phyloP scores from a whole-genome alignment of 37 sponge, comb jelly and placozoan genomes.

The Aphrocallistes beatrix region DNA sequence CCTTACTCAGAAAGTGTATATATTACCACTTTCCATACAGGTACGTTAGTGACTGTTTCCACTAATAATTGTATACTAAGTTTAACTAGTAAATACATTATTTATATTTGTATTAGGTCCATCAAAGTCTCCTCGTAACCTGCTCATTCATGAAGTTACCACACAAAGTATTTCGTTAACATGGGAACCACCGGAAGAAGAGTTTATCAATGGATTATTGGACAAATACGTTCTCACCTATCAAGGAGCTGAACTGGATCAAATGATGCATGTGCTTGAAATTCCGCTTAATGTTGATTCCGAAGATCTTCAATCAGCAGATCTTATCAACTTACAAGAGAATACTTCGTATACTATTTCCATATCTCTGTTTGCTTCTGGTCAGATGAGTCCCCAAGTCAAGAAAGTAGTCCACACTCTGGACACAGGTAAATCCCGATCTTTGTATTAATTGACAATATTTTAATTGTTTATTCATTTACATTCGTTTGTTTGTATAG shows the following conservation, averaged over 20 bases:
- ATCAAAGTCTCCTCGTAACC: not conserved
- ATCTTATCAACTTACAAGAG: not conserved
- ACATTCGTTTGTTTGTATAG: not conserved
- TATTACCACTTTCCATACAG: not conserved
- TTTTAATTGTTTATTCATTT: not conserved
- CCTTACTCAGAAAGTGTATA: not conserved
- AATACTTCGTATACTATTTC: not conserved
- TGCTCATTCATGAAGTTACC: not conserved
- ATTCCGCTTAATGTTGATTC: not conserved
- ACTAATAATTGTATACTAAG: not conserved
- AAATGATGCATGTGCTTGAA: conserved; percentile 5
- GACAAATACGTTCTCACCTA: conserved; percentile 1
- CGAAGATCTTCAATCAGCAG: not conserved
- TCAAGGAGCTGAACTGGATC: not conserved
- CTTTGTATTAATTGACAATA: not conserved
- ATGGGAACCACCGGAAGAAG: not conserved
- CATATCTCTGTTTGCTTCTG: not conserved
- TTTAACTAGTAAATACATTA: not conserved
- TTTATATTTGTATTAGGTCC: not conserved
- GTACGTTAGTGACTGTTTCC: too few species aligned
- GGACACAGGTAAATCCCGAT: not conserved
- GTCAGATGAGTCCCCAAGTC: conserved; percentile 13
- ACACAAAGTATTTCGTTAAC: not conserved
- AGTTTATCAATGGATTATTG: not conserved
- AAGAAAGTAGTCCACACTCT: not conserved